Evolutionary conservation across 2,888 invertebrate species (phyloP), one percentile per base, ranked within the genome.

Genomic region (Cosmia trapezina): DNA sequence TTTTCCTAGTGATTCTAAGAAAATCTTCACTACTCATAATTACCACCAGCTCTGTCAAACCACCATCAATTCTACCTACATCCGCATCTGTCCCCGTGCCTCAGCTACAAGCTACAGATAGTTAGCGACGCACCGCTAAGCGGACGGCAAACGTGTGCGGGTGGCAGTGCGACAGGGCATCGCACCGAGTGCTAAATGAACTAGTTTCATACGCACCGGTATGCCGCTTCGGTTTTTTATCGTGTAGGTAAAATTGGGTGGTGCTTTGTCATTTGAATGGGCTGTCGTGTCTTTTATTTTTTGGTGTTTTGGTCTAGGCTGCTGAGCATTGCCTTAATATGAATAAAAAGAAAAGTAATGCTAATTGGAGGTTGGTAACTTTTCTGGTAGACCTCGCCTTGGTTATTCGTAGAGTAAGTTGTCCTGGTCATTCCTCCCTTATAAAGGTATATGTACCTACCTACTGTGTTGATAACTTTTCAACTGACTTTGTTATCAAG

Each of bases 51-150:
- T 37, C 37, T 4, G 37, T 37, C 37, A 37, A 37, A 37, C 4
- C 37, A 37, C 37, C 4, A 37, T 37, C 37, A 54, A 54, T 54
- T 77, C n/a, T 86, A 62, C 86, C 86, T 85, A 85, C 63, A 4
- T 67, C n/a, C 77, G 22, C 74, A 59, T 87, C 87, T 89, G 72
- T 41, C 28, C 17, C 33, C 53, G 7, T 56, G 17, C 28, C 7
- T 86, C 80, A 56, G 89, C 89, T 91, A 79, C 62, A 73, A 91
- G 86, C 90, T 91, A 91, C 92, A 91, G 84, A 88, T 89, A 88
- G 93, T 96, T 96, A 96, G 94, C 95, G 89, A 81, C 78, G 86
- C 85, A 84, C 84, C 90, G 94, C 95, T 96, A 96, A 96, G 91
- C 92, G 92, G 89, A 92, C 90, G 76, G 87, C 93, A 95, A 95